Conservation (phyloP, 2,797 vertebrate species). For the Gallinago stenura region DNA sequence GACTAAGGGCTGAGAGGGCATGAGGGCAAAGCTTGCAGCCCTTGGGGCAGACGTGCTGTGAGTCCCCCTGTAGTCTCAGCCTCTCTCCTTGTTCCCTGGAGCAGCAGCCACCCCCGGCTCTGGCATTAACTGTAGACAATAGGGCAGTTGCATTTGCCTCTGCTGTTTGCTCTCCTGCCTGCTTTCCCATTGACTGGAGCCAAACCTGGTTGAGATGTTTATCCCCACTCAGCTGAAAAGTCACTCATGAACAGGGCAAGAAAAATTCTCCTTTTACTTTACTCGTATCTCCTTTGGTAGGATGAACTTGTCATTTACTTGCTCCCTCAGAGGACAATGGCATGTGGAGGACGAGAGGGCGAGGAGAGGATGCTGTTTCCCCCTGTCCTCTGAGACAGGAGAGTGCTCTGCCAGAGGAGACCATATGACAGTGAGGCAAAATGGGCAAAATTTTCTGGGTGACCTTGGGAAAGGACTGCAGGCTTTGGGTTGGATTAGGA, state of each 20-base stretch:
- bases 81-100: background rate
- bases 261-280: background rate
- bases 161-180: background rate
- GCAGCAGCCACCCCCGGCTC: background rate
- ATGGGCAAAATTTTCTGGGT: background rate
- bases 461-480: background rate
- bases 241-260: background rate
- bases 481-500: background rate
- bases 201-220: background rate
- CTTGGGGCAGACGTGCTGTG: background rate
- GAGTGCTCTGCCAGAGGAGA: background rate
- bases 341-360: fast-evolving
- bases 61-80: background rate
- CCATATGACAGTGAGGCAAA: background rate
- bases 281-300: background rate
- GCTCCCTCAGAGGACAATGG: background rate
- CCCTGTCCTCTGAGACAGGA: fast-evolving
- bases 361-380: background rate
- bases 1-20: background rate
- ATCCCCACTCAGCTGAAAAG: background rate
- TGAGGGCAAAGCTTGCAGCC: background rate
- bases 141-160: background rate
- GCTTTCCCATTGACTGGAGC: background rate
- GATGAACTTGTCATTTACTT: background rate
- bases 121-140: background rate